Evolutionary conservation across 2,797 vertebrate species (phyloP).

Genomic region (Garrulus glandarius): DNA sequence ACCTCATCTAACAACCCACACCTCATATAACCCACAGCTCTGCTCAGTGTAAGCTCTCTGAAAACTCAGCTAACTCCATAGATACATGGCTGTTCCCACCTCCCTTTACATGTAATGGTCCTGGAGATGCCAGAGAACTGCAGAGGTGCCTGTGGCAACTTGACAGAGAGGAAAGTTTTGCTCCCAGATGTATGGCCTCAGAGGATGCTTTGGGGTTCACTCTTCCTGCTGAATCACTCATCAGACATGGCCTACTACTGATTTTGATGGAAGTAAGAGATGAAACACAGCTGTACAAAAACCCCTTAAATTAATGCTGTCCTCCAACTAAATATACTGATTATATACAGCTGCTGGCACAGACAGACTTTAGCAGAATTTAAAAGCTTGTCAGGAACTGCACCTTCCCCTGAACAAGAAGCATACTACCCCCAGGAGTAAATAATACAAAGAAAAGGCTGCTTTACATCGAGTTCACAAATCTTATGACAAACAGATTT

Average conservation of each 20-base stretch:
- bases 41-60: not conserved
- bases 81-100: not conserved
- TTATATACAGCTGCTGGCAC: not conserved
- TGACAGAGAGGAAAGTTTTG: not conserved
- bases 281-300: not conserved
- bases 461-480: not conserved
- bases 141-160: rapidly evolving
- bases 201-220: not conserved
- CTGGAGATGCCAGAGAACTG: not conserved
- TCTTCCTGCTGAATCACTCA: not conserved
- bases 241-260: not conserved
- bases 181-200: rapidly evolving
- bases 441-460: not conserved
- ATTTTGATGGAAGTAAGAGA: not conserved
- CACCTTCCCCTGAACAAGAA: not conserved
- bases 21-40: not conserved
- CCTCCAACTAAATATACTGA: not conserved
- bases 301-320: rapidly evolving
- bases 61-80: not conserved
- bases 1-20: not conserved
- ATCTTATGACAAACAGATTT: not conserved
- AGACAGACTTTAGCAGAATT: not conserved
- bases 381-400: not conserved
- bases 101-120: not conserved
- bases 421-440: not conserved